Evolutionary conservation across 2,113 vertebrate species (phyloP).

Genomic region (Columbina picui): DNA sequence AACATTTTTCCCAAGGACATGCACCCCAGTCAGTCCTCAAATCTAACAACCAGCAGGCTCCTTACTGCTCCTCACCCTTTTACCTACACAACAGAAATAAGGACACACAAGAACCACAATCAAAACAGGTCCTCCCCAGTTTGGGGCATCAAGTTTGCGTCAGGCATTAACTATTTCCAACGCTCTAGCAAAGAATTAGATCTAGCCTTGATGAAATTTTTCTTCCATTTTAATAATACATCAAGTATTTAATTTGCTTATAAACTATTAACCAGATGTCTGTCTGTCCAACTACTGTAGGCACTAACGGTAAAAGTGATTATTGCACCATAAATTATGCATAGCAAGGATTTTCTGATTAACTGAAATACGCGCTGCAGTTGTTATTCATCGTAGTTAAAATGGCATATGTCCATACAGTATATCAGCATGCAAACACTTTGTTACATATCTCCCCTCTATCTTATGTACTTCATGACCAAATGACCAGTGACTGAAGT

Average conservation of each 20-base stretch:
- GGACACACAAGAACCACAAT: not conserved
- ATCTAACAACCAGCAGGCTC: not conserved
- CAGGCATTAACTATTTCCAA: not conserved
- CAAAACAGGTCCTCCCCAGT: not conserved
- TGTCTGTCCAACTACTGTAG: conserved; percentile 30
- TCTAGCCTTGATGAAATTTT: conserved; percentile 10
- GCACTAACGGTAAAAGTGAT: conserved; percentile 3
- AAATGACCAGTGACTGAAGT: not conserved
- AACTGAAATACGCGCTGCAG: not conserved
- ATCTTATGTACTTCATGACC: not conserved
- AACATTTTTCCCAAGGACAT: not conserved
- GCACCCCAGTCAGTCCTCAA: not conserved
- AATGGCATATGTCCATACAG: not conserved
- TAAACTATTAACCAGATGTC: conserved; percentile 41
- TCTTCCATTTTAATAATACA: conserved; percentile 19
- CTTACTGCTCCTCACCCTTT: not conserved
- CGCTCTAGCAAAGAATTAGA: not conserved
- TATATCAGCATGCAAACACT: not conserved
- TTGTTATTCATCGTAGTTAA: not conserved
- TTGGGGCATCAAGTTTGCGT: not conserved
- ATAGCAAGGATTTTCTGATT: not conserved
- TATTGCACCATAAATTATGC: conserved; percentile 30
- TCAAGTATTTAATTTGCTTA: conserved; percentile 42
- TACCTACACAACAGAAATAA: not conserved
- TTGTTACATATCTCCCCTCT: not conserved